Conservation (phyloP, 2,113 vertebrate genomes). For the Chionis minor region DNA sequence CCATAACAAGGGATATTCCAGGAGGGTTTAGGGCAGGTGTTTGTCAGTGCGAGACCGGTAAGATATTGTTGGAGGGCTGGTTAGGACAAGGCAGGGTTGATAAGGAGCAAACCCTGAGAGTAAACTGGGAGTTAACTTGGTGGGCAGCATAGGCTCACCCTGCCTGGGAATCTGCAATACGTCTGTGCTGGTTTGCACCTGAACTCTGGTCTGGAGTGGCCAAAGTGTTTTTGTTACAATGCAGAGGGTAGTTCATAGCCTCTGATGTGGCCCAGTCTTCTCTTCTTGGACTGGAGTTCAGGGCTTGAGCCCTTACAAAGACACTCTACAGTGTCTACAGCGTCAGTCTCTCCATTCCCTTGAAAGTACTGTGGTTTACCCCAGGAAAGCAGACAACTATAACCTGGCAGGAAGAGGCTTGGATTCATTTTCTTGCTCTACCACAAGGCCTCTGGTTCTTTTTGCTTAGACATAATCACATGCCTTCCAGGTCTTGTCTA, state of each 20-base stretch:
- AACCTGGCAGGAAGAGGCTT: background rate
- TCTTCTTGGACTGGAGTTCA: background rate
- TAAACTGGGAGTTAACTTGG: background rate
- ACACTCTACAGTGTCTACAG: background rate
- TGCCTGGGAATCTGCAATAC: background rate
- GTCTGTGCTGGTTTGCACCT: background rate
- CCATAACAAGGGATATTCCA: background rate
- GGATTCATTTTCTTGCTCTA: background rate
- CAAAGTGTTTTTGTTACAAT: background rate
- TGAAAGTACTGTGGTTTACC: background rate
- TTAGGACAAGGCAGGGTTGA: background rate
- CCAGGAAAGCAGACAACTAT: background rate
- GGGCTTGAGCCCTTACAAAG: background rate
- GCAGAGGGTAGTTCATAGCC: background rate
- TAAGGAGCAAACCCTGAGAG: background rate
- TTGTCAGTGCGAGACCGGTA: background rate
- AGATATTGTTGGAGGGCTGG: background rate
- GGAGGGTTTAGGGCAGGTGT: background rate
- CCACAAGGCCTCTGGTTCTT: background rate
- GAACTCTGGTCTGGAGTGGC: background rate
- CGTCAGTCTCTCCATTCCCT: background rate
- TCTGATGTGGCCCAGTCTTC: background rate
- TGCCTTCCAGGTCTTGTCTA: conserved; percentile 17
- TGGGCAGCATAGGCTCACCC: background rate
- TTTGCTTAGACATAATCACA: background rate